Evolutionary conservation across 2,797 vertebrate genomes (phyloP).

Genomic region (Varecia variegata): DNA sequence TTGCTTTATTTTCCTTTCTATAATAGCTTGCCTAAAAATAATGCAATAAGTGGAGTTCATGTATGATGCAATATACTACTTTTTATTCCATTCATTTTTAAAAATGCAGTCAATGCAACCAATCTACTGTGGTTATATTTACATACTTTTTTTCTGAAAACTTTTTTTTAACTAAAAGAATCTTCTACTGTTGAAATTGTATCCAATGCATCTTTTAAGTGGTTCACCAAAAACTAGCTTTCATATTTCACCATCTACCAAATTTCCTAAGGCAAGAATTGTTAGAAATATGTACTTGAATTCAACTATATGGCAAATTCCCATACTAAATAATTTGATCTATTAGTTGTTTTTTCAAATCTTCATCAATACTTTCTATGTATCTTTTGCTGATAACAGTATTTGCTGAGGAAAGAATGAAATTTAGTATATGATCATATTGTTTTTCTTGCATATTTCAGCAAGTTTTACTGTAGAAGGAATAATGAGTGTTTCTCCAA

Average conservation of each 20-base stretch:
- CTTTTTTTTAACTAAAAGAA: not conserved
- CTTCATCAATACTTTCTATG: not conserved
- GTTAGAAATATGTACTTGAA: not conserved
- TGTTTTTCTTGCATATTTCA: not conserved
- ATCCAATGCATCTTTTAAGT: not conserved
- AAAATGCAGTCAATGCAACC: not conserved
- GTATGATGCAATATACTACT: not conserved
- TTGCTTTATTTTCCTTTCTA: not conserved
- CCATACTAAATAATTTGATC: not conserved
- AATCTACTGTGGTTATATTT: not conserved
- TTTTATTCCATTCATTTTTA: not conserved
- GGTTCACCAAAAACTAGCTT: not conserved
- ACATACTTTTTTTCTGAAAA: not conserved
- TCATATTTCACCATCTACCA: not conserved
- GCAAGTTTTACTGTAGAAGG: not conserved
- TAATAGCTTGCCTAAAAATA: not conserved
- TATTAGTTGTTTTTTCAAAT: slow-evolving; percentile 14
- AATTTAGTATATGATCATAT: not conserved
- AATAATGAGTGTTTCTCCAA: not conserved
- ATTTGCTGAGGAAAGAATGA: not conserved
- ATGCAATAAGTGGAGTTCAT: not conserved
- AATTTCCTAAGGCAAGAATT: not conserved
- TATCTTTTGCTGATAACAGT: not conserved
- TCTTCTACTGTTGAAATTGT: not conserved
- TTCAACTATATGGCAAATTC: not conserved